Evolutionary conservation across 2,888 invertebrate species (phyloP), one percentile per base, ranked within the genome.

Genomic region (Drosophila anomalata): DNA sequence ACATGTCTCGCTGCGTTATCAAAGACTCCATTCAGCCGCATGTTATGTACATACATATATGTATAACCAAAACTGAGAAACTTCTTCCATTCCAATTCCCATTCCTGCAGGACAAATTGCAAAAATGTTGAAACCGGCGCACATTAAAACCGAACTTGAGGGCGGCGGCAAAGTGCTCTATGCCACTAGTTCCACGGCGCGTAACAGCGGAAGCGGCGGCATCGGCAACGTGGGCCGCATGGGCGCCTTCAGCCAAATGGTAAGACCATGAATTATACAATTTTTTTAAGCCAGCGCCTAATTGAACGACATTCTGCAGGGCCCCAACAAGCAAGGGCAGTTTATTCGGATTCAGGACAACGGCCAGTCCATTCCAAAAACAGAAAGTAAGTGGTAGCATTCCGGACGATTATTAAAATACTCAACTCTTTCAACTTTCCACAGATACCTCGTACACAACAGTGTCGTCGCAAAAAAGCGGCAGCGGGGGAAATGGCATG

Each of bases 311-410:
- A 33, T n/a, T 36, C 60, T 61, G 8, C 73, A 91, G 91, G 88
- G 89, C 69, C 75, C 90, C 58, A 74, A 83, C 73, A 89, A 79
- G 82, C 90, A 90, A 74, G 79, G 90, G 56, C 90, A 91, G 65
- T 91, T 89, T 62, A 87, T 90, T 57, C 87, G 90, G 75, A 76
- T 91, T 73, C 89, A 90, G 74, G 90, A 90, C 76, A 88, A 78
- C 73, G 90, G 87, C 63, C 79, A 85, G 69, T 75, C 84, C 42
- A 73, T 81, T 71, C 89, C 88, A 81, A 88, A 88, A 82, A 77
- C 84, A 75, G 91, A 90, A 74, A 89, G 91, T 91, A 84, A 86
- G 89, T 24, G 39, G 11, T 12, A 14, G 39, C 7, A 14, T 14
- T 14, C 14, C 39, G 5, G 39, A 14, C 39, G 39, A 14, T 14